Percentiles rank a stretch among this genome's conserved stretches.
Conservation (phyloP, 2,797 vertebrate species). For the Enteromius thamalakanensis region DNA sequence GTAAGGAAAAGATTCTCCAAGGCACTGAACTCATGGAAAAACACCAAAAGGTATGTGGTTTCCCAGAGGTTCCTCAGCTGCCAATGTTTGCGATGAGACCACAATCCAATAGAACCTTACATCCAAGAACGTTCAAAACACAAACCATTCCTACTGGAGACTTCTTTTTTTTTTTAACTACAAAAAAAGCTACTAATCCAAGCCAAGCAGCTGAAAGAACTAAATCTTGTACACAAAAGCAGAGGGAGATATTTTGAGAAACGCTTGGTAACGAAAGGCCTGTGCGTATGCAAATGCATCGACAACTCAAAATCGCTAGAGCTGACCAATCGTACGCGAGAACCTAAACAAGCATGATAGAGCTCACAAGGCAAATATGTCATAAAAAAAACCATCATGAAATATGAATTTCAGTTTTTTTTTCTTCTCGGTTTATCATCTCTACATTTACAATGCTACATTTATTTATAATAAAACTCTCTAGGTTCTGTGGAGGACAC, state of each 20-base stretch:
- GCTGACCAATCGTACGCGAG: background rate
- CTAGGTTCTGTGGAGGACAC: constrained; percentile 29
- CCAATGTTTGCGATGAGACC: constrained; percentile 6
- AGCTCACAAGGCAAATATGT: constrained; percentile 53
- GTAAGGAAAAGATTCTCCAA: constrained; percentile 31
- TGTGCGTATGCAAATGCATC: constrained; percentile 20
- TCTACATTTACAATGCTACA: constrained; percentile 62
- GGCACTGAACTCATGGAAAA: constrained; percentile 30
- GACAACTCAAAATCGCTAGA: constrained; percentile 5
- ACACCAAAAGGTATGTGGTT: constrained; percentile 24
- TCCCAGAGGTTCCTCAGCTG: constrained; percentile 31
- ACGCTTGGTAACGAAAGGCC: constrained; percentile 34
- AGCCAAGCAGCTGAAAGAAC: constrained; percentile 40
- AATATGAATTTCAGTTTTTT: constrained; percentile 67
- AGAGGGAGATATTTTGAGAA: constrained; percentile 20
- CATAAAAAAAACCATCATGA: constrained; percentile 34
- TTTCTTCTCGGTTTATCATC: constrained; percentile 53
- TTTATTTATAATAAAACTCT: constrained; percentile 53
- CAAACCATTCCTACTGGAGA: constrained; percentile 3
- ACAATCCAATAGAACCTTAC: constrained; percentile 18
- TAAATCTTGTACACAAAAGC: constrained; percentile 22
- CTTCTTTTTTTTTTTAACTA: background rate
- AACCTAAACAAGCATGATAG: constrained; percentile 36
- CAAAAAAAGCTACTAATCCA: constrained; percentile 27
- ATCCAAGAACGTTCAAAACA: constrained; percentile 24